Conservation (phyloP, 2,888 invertebrate species). For the Epirrita christyi region DNA sequence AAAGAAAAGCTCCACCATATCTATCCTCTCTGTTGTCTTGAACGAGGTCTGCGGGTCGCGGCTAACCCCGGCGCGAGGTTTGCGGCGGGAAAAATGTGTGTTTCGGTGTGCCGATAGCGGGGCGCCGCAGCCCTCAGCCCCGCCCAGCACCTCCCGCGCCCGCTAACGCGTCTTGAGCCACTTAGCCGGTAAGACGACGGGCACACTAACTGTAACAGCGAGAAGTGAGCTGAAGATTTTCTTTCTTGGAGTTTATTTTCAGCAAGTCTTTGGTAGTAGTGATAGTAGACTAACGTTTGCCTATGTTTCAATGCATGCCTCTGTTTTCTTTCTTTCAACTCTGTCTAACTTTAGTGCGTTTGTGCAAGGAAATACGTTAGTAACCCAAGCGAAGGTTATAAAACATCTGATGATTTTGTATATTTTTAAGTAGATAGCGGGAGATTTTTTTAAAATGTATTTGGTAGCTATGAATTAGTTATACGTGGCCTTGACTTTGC, state of each 20-base stretch:
- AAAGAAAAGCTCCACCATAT: constrained; percentile 49
- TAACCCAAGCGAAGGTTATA: no score
- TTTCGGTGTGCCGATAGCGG: constrained; percentile 85
- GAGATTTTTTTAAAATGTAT: no score
- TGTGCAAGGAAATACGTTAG: no score
- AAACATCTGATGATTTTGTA: no score
- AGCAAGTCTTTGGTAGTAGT: background rate
- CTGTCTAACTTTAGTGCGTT: no score
- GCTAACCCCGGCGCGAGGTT: constrained; percentile 85
- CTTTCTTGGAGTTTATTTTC: constrained; percentile 10
- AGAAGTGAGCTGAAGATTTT: background rate
- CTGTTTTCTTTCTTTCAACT: no score
- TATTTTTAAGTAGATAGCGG: no score
- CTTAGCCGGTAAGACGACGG: constrained; percentile 80
- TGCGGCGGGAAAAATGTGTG: constrained; percentile 86
- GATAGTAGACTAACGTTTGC: background rate
- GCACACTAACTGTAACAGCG: constrained; percentile 59
- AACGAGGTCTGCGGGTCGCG: constrained; percentile 84
- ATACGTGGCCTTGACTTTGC: background rate
- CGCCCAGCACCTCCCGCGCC: constrained; percentile 65
- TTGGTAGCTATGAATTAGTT: no score
- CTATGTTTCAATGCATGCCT: no score
- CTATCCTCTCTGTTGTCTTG: constrained; percentile 60
- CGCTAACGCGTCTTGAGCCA: constrained; percentile 84
- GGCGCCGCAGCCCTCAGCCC: constrained; percentile 78